Evolutionary conservation across 2,888 invertebrate species (phyloP).

Genomic region (Netelia inedita): DNA sequence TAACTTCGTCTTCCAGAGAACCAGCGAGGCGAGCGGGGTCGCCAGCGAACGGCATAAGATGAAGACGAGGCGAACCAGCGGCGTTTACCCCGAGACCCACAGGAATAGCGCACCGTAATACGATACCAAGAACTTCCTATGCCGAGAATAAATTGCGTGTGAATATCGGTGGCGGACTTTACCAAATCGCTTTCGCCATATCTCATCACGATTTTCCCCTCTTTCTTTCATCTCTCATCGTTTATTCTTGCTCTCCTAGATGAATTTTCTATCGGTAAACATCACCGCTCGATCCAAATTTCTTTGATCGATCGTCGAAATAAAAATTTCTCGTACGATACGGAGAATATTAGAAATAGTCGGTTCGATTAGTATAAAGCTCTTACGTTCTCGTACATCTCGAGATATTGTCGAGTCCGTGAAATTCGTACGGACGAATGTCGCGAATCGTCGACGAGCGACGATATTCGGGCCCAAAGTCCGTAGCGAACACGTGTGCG

Average conservation of each 20-base stretch:
- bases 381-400: not conserved
- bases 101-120: constrained; percentile 79
- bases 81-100: constrained; percentile 73
- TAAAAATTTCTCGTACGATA: constrained; percentile 3
- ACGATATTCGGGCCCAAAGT: constrained; percentile 56
- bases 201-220: not conserved
- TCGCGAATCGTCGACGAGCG: constrained; percentile 45
- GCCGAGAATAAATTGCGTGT: constrained; percentile 75
- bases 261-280: not conserved
- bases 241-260: not conserved
- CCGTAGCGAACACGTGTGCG: constrained; percentile 30
- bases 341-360: not conserved
- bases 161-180: constrained; percentile 69
- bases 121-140: constrained; percentile 76
- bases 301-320: not conserved
- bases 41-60: constrained; percentile 42
- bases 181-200: constrained; percentile 41
- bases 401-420: constrained; percentile 37
- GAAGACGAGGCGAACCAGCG: constrained; percentile 33
- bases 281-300: not conserved
- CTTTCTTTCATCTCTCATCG: constrained; percentile 10
- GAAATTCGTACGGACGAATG: constrained; percentile 49
- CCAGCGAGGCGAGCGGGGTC: constrained; percentile 16
- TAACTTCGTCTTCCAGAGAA: constrained; percentile 75
- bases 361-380: no score